These are phyloP conservation scores for Oxygymnocypris stewartii DNA, from an alignment of 2,113 vertebrate genomes.

Conservation along the genomic window DNA sequence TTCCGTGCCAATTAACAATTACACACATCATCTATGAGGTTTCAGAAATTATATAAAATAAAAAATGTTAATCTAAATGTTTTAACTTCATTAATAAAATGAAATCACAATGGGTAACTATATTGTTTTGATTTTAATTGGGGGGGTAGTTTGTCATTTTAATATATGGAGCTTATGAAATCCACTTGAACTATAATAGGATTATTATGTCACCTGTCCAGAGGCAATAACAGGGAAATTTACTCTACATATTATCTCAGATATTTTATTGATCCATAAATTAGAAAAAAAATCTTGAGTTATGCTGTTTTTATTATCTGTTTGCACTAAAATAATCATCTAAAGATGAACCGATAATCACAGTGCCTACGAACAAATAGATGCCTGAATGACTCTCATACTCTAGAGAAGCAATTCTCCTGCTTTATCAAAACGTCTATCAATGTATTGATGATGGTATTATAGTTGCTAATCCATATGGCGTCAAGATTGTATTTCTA, in stretches of 20 bases:
- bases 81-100: neutral
- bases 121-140: neutral
- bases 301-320: neutral
- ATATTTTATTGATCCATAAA: constrained; percentile 18
- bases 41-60: neutral
- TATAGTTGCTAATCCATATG: constrained; percentile 22
- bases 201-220: neutral
- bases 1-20: neutral
- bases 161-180: neutral
- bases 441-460: constrained; percentile 19
- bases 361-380: neutral
- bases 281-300: neutral
- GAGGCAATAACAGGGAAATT: neutral
- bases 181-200: neutral
- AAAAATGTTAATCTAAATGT: neutral
- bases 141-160: neutral
- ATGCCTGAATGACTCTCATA: neutral
- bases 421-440: constrained; percentile 21
- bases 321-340: neutral
- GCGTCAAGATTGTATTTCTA: constrained; percentile 3
- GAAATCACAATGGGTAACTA: neutral
- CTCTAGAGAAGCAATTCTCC: constrained; percentile 3
- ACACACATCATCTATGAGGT: neutral
- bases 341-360: neutral
- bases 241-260: neutral